Evolutionary conservation across 2,797 vertebrate genomes (phyloP).

Genomic region (Borostomias antarcticus): DNA sequence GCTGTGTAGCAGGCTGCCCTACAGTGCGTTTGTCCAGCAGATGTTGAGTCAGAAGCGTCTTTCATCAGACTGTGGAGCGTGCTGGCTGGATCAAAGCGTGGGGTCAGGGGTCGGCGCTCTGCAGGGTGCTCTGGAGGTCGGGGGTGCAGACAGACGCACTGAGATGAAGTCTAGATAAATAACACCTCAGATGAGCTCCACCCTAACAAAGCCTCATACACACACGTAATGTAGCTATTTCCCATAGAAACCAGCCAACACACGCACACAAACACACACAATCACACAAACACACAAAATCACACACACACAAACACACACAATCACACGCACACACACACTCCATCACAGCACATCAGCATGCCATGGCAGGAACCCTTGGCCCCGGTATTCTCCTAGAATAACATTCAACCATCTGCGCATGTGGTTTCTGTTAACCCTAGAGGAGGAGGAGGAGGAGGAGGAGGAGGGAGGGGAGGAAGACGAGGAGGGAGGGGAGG

Average conservation of each 20-base stretch:
- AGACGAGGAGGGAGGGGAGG: neutral
- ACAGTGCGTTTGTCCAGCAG: conserved; percentile 54
- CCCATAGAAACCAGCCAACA: too few relatives aligned
- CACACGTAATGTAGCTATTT: too few relatives aligned
- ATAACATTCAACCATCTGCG: conserved; percentile 23
- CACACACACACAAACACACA: conserved; percentile 7
- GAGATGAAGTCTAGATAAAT: too few relatives aligned
- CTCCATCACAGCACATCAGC: neutral
- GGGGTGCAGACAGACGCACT: too few relatives aligned
- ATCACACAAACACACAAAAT: neutral
- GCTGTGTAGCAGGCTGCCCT: conserved; percentile 37
- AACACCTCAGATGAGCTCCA: too few relatives aligned
- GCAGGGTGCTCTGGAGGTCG: conserved; percentile 7
- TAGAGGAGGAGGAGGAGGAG: neutral
- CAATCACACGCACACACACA: conserved; percentile 12
- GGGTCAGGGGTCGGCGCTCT: conserved; percentile 30
- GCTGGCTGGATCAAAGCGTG: conserved; percentile 48
- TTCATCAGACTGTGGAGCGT: conserved; percentile 44
- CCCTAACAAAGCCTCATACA: too few relatives aligned
- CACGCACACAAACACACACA: too few relatives aligned
- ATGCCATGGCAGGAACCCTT: conserved; percentile 28
- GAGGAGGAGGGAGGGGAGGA: neutral
- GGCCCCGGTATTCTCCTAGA: conserved; percentile 18
- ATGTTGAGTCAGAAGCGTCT: conserved; percentile 55
- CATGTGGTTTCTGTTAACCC: conserved; percentile 68